Conservation (phyloP, 2,888 invertebrate species). For the Drosophila algonquin region DNA sequence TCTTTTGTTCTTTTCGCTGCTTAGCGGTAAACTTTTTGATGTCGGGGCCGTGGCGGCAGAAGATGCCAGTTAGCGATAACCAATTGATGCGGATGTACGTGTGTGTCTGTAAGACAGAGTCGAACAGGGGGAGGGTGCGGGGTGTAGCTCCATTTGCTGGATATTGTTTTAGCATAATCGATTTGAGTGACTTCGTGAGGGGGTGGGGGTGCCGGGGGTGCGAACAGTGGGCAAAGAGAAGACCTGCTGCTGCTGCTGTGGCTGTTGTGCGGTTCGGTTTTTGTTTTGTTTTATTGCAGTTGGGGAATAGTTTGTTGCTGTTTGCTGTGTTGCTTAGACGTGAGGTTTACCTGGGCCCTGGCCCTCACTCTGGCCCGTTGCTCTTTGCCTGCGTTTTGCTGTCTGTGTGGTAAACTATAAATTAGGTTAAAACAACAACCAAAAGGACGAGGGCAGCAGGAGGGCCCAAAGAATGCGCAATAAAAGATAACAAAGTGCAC, state of each 20-base stretch:
- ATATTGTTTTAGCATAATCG: conserved; percentile 82
- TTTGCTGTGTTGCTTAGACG: conserved; percentile 50
- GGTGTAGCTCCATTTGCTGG: conserved; percentile 66
- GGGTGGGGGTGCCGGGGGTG: conserved; percentile 14
- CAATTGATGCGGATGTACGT: conserved; percentile 34
- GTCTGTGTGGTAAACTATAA: conserved; percentile 68
- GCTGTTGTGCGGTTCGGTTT: conserved; percentile 34
- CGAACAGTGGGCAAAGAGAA: not conserved
- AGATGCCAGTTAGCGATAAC: conserved; percentile 55
- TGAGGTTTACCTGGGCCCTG: conserved; percentile 59
- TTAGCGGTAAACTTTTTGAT: conserved; percentile 59
- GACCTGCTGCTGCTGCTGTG: not conserved
- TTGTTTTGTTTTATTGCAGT: conserved; percentile 79
- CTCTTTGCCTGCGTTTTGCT: conserved; percentile 25
- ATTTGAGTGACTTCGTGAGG: conserved; percentile 71
- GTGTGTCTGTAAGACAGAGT: conserved; percentile 16
- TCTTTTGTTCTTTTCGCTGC: conserved; percentile 26
- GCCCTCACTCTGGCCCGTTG: not conserved
- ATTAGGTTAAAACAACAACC: conserved; percentile 74
- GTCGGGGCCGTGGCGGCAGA: conserved; percentile 36
- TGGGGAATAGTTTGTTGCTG: conserved; percentile 57
- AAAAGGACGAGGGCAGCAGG: conserved; percentile 11
- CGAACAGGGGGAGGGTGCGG: not conserved
- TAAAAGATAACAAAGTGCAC: conserved; percentile 81
- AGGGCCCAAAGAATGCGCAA: conserved; percentile 70